phyloP scores from a whole-genome alignment of 2,113 vertebrate species.

The Brachyhypopomus occidentalis region DNA sequence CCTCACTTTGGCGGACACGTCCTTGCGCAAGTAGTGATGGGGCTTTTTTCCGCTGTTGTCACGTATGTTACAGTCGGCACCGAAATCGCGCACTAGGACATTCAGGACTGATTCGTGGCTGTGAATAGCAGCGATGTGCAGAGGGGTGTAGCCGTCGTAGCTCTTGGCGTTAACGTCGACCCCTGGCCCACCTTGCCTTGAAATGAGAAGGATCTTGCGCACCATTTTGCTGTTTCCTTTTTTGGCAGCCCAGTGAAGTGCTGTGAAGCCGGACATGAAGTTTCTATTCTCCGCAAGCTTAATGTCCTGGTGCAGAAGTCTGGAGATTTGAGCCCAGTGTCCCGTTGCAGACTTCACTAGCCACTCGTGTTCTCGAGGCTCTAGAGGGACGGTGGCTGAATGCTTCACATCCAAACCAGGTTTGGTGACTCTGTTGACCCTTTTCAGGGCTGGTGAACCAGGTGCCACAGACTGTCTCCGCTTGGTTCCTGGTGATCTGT shows the following conservation, averaged over 20 bases:
- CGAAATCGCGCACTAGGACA: conserved; percentile 78
- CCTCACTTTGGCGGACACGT: conserved; percentile 70
- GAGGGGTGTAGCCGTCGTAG: conserved; percentile 87
- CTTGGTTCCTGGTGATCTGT: conserved; percentile 53
- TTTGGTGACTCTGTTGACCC: conserved; percentile 61
- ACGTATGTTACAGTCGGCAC: conserved; percentile 78
- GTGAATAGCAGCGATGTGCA: conserved; percentile 92
- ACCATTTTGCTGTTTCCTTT: conserved; percentile 82
- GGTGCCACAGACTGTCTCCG: conserved; percentile 49
- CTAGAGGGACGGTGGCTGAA: conserved; percentile 75
- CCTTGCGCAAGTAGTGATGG: conserved; percentile 79
- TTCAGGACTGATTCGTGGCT: conserved; percentile 74
- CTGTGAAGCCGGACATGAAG: conserved; percentile 93
- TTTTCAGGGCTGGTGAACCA: conserved; percentile 56
- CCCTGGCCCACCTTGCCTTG: conserved; percentile 64
- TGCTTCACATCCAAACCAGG: conserved; percentile 67
- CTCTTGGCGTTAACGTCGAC: conserved; percentile 83
- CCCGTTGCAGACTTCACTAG: conserved; percentile 81
- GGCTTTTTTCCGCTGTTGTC: conserved; percentile 92
- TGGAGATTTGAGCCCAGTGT: conserved; percentile 83
- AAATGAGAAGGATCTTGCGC: conserved; percentile 76
- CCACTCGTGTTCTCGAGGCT: conserved; percentile 86
- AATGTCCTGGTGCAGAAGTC: conserved; percentile 79
- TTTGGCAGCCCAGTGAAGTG: conserved; percentile 95
- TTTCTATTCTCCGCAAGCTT: conserved; percentile 80